Percentiles rank a stretch among this genome's conserved stretches.
phyloP scores from a whole-genome alignment of 1,140 invertebrate genomes.

The Drosophila nebulosa region DNA sequence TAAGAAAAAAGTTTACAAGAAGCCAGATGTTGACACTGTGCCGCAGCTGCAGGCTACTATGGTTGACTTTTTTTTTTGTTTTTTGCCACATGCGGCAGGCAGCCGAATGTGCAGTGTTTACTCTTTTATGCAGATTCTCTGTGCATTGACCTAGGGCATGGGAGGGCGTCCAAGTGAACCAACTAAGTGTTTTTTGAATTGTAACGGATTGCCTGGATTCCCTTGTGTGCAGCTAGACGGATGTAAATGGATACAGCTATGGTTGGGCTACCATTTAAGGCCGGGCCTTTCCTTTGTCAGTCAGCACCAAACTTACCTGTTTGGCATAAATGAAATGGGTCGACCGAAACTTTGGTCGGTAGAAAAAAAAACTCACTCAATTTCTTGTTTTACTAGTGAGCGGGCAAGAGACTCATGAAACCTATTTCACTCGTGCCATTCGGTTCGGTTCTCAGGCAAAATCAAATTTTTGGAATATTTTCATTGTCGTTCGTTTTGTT shows the following conservation, averaged over 20 bases:
- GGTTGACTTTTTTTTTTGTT: neutral
- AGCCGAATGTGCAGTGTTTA: constrained; percentile 27
- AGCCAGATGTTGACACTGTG: constrained; percentile 55
- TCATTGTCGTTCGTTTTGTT: neutral
- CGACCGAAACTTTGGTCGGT: constrained; percentile 11
- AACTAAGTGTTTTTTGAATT: constrained; percentile 28
- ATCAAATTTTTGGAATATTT: neutral
- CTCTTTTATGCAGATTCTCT: constrained; percentile 28
- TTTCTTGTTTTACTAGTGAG: constrained; percentile 26
- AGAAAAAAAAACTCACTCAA: constrained; percentile 7
- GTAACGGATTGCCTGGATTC: constrained; percentile 16
- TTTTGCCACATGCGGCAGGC: constrained; percentile 54
- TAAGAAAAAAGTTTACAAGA: constrained; percentile 12
- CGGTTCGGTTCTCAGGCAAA: neutral
- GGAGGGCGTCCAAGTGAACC: constrained; percentile 1
- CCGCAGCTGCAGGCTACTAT: constrained; percentile 45
- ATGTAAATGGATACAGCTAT: constrained; percentile 14
- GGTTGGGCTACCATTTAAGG: constrained; percentile 31
- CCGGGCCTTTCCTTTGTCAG: constrained; percentile 35
- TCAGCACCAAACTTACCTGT: constrained; percentile 31
- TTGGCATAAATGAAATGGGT: constrained; percentile 41
- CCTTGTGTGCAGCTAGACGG: constrained; percentile 11
- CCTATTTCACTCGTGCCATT: too few relatives aligned
- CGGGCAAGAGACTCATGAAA: neutral
- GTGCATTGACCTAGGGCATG: constrained; percentile 55